Conservation (phyloP, 2,888 invertebrate genomes). For the Chymomyza caudatula region DNA sequence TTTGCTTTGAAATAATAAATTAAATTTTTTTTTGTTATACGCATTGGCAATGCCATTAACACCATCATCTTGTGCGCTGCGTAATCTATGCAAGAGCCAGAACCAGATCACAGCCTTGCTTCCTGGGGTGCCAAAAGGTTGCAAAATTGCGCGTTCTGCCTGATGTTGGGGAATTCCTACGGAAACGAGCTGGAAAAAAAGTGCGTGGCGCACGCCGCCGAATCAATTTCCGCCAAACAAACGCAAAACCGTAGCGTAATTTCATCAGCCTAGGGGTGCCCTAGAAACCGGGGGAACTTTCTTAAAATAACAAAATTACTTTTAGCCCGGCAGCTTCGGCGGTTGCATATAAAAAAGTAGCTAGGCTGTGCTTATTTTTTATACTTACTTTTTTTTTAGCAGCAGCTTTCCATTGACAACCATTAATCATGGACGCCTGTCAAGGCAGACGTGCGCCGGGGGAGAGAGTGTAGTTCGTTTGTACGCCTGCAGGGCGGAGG, state of each 20-base stretch:
- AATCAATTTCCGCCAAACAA: constrained; percentile 68
- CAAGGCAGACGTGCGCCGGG: constrained; percentile 48
- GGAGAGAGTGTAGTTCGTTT: not conserved
- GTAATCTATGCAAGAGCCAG: constrained; percentile 37
- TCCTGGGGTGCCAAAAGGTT: constrained; percentile 64
- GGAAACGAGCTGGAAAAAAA: constrained; percentile 60
- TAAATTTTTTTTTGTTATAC: constrained; percentile 66
- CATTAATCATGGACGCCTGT: constrained; percentile 79
- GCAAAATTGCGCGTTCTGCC: constrained; percentile 55
- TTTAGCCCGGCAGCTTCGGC: constrained; percentile 32
- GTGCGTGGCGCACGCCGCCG: constrained; percentile 55
- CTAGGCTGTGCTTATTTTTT: not conserved
- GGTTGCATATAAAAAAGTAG: not conserved
- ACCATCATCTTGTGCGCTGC: constrained; percentile 24
- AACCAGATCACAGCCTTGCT: constrained; percentile 6
- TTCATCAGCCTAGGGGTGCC: not conserved
- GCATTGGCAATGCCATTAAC: constrained; percentile 72
- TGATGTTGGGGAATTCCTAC: constrained; percentile 68
- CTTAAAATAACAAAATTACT: constrained; percentile 73
- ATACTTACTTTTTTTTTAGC: constrained; percentile 31
- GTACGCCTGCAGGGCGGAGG: constrained; percentile 38
- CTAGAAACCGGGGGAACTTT: constrained; percentile 43
- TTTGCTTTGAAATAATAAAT: constrained; percentile 75
- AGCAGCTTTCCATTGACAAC: constrained; percentile 76
- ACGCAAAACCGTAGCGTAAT: constrained; percentile 15